Conservation (phyloP, 2,797 vertebrate species). For the Stomatorhinus walkeri region DNA sequence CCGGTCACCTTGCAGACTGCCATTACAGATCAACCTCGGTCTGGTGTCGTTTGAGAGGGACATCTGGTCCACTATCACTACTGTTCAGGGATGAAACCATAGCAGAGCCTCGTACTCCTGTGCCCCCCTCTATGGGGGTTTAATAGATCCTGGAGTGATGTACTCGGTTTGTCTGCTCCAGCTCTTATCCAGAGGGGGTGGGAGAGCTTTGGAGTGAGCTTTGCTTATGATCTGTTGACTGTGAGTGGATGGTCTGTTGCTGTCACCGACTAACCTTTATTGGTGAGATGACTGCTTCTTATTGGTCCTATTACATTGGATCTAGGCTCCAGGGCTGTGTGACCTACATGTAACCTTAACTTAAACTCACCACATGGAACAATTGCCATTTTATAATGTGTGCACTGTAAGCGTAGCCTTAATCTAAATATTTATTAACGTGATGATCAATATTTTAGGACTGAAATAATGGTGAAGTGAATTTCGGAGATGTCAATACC, state of each 20-base stretch:
- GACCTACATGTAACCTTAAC: not conserved
- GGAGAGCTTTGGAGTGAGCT: not conserved
- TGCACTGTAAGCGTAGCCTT: not conserved
- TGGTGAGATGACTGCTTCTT: not conserved
- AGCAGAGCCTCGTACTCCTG: not conserved
- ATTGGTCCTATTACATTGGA: not conserved
- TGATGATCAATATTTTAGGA: not conserved
- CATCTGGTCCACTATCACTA: not conserved
- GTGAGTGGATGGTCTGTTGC: not conserved
- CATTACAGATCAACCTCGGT: conserved; percentile 1
- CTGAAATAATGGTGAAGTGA: not conserved
- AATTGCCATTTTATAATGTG: not conserved
- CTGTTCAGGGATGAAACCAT: not conserved
- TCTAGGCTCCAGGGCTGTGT: not conserved
- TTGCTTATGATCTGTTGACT: not conserved
- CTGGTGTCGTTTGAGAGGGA: not conserved
- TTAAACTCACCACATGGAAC: not conserved
- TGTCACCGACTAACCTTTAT: not conserved
- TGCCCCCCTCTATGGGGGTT: not conserved
- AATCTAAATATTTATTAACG: not conserved
- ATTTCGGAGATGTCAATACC: not conserved
- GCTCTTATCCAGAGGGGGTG: not conserved
- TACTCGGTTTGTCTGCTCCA: not conserved
- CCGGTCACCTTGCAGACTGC: not conserved
- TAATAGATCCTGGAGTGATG: not conserved